Base-by-base conservation (phyloP, 2,888 invertebrate genomes). In the Adela reaumurella region DNA sequence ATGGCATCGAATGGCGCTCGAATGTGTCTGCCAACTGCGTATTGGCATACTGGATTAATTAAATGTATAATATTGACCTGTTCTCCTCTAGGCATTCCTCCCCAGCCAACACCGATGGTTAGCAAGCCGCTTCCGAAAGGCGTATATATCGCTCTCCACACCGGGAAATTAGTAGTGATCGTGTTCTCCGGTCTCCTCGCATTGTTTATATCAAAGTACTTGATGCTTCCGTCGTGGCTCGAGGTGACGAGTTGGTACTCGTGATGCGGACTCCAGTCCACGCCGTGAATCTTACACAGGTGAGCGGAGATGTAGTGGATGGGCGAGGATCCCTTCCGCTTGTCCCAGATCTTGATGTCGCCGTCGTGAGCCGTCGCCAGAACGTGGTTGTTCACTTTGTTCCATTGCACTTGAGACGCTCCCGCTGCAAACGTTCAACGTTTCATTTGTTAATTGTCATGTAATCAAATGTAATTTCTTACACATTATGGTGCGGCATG, bases 321-420 rank as follows among this genome's bases (percentile, higher is more conserved):
- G 1, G 97, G 96, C 48, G 89, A 83, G 46, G 87, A 86, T 53
- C 89, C 85, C 76, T 95, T 95, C 53, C 97, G 82, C 57, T 92
- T 90, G 68, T 97, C 97, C 97, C 97, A 97, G 55, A 97, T 86
- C 67, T 96, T 89, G 3, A 97, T 87, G 70, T 97, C 97, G 2
- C 95, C 96, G 64, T 97, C 96, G 68, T 97, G 97, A 3, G 96
- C 92, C 44, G 97, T 96, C 1, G 97, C 97, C 55, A 97, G 79
- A 54, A 93, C 80, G 65, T 95, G 83, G 1, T 88, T 82, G 1
- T 90, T 89, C 46, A 93, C 83, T 60, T 90, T 87, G 66, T 96
- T 96, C 90, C 97, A 97, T 60, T 94, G 88, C 1, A 97, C 95
- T 78, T 96, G 95, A 1, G 93, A 92, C 2, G 95, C 94, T 57